These are phyloP conservation scores for Anthopleura sola DNA, from an alignment of 64 coral and sea anemone species.

Conservation along the genomic window DNA sequence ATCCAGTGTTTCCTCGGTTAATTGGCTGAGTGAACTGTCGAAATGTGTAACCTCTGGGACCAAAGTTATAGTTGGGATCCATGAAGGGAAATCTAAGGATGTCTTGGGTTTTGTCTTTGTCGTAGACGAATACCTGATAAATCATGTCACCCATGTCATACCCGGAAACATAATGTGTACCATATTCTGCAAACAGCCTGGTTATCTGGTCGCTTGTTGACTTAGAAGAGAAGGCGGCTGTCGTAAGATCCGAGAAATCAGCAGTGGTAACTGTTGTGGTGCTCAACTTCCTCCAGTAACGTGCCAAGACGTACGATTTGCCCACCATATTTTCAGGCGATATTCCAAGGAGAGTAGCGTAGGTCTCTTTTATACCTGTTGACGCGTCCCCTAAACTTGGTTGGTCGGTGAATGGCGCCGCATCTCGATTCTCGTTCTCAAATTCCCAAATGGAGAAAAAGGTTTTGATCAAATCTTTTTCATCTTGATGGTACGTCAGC, in stretches of 20 bases:
- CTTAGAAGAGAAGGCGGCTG: background rate
- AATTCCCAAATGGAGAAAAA: constrained; percentile 48
- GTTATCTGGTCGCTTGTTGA: constrained; percentile 18
- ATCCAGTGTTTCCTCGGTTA: background rate
- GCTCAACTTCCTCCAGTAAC: constrained; percentile 40
- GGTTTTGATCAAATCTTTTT: constrained; percentile 32
- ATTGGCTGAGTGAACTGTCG: constrained; percentile 28
- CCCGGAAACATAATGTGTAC: constrained; percentile 53
- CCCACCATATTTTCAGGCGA: constrained; percentile 48
- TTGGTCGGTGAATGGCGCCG: constrained; percentile 27
- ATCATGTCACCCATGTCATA: constrained; percentile 53
- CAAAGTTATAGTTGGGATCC: constrained; percentile 1
- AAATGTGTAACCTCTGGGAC: background rate
- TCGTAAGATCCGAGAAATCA: constrained; percentile 20
- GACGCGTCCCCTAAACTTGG: background rate
- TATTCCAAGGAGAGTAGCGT: constrained; percentile 40
- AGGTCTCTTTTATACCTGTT: background rate
- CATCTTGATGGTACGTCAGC: constrained; percentile 30
- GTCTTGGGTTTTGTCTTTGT: constrained; percentile 26
- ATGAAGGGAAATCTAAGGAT: constrained; percentile 17
- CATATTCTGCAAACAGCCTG: constrained; percentile 28
- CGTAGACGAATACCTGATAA: constrained; percentile 55
- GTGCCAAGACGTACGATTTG: constrained; percentile 42
- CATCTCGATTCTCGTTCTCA: constrained; percentile 32
- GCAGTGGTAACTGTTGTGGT: constrained; percentile 12